These are phyloP conservation scores for Otis tarda DNA, from an alignment of 2,113 vertebrate genomes.

Conservation along the genomic window DNA sequence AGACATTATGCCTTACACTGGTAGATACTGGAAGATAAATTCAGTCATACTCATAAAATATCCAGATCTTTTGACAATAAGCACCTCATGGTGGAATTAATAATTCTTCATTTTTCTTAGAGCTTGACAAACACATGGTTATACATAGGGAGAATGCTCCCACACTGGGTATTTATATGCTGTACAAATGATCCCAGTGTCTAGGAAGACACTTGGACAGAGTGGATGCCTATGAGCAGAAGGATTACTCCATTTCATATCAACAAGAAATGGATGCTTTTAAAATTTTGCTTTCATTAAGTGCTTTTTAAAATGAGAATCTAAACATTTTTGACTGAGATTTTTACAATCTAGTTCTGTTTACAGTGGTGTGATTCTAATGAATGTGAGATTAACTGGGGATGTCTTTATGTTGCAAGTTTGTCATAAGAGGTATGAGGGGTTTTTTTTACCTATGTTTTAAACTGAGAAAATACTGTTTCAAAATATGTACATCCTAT, in stretches of 20 bases:
- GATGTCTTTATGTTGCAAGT: background rate
- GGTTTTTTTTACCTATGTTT: background rate
- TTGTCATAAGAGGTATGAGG: background rate
- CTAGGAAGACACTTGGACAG: background rate
- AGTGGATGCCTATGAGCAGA: background rate
- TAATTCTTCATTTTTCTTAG: background rate
- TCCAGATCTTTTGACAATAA: background rate
- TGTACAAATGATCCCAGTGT: background rate
- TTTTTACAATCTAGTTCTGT: background rate
- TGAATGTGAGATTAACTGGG: fast-evolving
- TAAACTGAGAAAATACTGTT: background rate
- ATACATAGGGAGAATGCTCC: background rate
- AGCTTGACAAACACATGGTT: background rate
- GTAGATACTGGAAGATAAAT: background rate
- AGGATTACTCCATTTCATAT: background rate
- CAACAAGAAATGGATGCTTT: background rate
- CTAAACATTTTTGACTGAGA: background rate
- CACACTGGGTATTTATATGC: background rate
- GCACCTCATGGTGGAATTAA: background rate
- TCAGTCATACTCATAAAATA: background rate
- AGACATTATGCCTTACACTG: background rate
- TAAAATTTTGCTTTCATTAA: background rate
- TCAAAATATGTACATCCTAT: background rate
- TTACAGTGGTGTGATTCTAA: background rate
- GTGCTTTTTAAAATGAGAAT: background rate